Conservation (phyloP, 2,888 invertebrate genomes). For the Philaethria dido region DNA sequence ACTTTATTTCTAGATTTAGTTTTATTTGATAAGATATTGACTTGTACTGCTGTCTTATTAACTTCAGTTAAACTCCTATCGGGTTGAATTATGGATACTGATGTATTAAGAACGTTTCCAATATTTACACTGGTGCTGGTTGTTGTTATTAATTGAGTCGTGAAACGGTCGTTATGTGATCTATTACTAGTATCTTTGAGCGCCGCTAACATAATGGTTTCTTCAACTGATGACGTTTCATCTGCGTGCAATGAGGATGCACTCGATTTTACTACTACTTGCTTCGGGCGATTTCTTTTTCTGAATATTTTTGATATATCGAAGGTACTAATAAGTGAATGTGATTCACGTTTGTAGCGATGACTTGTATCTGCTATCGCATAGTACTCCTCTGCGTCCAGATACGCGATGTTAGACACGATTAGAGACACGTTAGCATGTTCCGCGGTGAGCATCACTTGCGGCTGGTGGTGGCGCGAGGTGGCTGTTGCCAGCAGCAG, state of each 20-base stretch:
- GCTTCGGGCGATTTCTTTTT: constrained; percentile 53
- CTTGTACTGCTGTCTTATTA: constrained; percentile 6
- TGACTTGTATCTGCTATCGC: constrained; percentile 23
- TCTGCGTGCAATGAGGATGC: constrained; percentile 53
- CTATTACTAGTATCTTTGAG: constrained; percentile 3
- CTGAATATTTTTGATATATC: constrained; percentile 67
- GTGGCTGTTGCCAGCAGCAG: constrained; percentile 37
- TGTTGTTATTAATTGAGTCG: background rate
- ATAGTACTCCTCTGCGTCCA: constrained; percentile 37
- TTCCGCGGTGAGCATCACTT: constrained; percentile 2
- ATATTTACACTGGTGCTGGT: background rate
- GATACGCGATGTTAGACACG: constrained; percentile 20
- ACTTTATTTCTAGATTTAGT: constrained; percentile 38
- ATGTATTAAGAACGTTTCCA: background rate
- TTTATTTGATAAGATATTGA: constrained; percentile 20
- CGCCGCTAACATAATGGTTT: constrained; percentile 23
- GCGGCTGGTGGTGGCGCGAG: constrained; percentile 31
- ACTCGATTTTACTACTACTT: constrained; percentile 48
- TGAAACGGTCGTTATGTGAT: background rate
- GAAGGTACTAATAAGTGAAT: constrained; percentile 66
- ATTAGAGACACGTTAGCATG: constrained; percentile 30
- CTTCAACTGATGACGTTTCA: constrained; percentile 5
- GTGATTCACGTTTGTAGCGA: constrained; percentile 54
- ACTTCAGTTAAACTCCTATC: background rate
- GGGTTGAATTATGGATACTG: background rate